A percentile compares a stretch with the other conserved stretches of the same genome.
Conservation (phyloP, 53 echinoderm and acorn worm species). For the Actinopyga echinites region DNA sequence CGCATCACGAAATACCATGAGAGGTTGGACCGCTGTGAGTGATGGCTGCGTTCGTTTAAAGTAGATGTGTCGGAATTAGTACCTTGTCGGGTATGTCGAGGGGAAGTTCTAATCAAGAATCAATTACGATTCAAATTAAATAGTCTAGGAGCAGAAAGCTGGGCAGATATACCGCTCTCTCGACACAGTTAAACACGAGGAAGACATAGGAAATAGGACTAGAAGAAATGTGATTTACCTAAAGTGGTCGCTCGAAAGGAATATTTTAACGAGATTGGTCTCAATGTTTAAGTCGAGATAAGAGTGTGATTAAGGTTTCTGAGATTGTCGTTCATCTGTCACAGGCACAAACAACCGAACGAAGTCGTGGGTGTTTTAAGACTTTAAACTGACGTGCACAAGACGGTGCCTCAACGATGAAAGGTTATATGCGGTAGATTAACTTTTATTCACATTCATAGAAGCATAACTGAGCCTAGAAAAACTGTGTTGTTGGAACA, state of each 20-base stretch:
- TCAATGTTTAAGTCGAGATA: no score
- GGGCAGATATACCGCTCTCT: neutral
- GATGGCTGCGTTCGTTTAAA: conserved; percentile 34
- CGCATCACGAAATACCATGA: conserved; percentile 27
- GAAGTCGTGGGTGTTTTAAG: no score
- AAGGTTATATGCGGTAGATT: no score
- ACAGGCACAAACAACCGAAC: no score
- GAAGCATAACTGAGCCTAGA: no score
- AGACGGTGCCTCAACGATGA: no score
- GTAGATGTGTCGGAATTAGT: conserved; percentile 25
- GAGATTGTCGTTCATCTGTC: no score
- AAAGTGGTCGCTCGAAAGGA: neutral
- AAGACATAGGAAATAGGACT: conserved; percentile 26
- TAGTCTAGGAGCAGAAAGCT: conserved; percentile 16
- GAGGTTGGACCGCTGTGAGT: conserved; percentile 15
- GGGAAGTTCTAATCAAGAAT: conserved; percentile 42
- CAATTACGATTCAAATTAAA: conserved; percentile 36
- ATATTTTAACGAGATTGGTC: conserved; percentile 35
- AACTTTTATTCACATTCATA: no score
- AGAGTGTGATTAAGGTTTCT: no score
- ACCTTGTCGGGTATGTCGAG: conserved; percentile 16
- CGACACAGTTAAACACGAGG: neutral
- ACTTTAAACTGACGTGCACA: no score
- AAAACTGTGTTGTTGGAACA: no score
- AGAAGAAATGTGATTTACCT: neutral